Evolutionary conservation across 2,888 invertebrate genomes (phyloP).

Genomic region (Agonopterix heracliana): DNA sequence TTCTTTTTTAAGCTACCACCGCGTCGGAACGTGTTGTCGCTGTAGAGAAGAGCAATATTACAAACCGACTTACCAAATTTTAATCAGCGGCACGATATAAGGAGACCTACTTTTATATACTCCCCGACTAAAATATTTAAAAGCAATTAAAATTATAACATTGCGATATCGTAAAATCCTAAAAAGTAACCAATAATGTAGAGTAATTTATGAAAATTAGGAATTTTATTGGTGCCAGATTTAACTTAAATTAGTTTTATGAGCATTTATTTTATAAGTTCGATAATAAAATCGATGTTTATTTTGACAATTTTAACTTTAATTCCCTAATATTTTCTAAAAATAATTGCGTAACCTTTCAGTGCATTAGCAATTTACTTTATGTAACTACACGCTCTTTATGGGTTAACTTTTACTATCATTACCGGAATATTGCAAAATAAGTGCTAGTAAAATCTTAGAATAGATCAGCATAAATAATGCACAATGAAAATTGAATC

Average conservation of each 20-base stretch:
- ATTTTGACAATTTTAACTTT: not conserved
- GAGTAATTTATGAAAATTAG: slow-evolving; percentile 3
- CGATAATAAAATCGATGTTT: not conserved
- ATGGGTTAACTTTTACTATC: not conserved
- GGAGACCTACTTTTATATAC: not conserved
- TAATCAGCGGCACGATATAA: too few relatives aligned
- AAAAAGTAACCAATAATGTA: slow-evolving; percentile 2
- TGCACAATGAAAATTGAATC: too few relatives aligned
- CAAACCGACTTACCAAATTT: too few relatives aligned
- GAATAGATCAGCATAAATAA: not conserved
- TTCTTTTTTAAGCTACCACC: too few relatives aligned
- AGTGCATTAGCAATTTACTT: too few relatives aligned
- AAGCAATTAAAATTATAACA: slow-evolving; percentile 3
- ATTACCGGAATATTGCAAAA: not conserved
- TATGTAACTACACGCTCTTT: too few relatives aligned
- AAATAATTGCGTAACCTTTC: too few relatives aligned
- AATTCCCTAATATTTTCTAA: too few relatives aligned
- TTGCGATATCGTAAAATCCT: slow-evolving; percentile 1
- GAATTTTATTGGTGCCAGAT: not conserved
- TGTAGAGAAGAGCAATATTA: too few relatives aligned
- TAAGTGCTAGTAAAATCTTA: not conserved
- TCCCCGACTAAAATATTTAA: not conserved
- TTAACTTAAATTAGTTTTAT: slow-evolving; percentile 3
- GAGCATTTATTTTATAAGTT: not conserved
- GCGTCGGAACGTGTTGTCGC: too few relatives aligned